A percentile compares a stretch with the other conserved stretches of the same genome.
Conservation (phyloP, 2,113 vertebrate species). For the Thinocorus orbignyianus region DNA sequence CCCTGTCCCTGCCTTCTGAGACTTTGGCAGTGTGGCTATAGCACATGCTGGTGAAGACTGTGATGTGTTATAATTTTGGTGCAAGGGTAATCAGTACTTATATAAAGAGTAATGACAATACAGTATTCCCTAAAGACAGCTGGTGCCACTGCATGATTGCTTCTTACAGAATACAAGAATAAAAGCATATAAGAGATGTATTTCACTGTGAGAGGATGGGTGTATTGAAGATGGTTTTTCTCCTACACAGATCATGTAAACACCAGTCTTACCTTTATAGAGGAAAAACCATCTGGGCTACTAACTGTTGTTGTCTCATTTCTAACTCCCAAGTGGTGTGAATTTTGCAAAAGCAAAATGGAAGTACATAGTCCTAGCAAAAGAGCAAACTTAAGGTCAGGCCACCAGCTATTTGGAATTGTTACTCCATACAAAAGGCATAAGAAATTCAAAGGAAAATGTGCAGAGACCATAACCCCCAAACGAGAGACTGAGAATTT, state of each 20-base stretch:
- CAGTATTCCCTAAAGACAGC: neutral
- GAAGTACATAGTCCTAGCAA: neutral
- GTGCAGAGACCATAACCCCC: fast-evolving
- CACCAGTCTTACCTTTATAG: neutral
- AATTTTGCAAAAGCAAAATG: neutral
- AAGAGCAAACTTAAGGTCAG: neutral
- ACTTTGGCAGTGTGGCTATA: neutral
- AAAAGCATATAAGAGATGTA: neutral
- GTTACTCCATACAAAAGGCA: neutral
- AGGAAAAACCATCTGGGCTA: neutral
- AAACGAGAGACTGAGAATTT: neutral
- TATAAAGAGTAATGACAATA: neutral
- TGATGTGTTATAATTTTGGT: neutral
- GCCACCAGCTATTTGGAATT: neutral
- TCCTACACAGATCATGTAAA: neutral
- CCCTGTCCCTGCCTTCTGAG: neutral
- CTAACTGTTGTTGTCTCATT: neutral
- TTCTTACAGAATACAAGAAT: neutral
- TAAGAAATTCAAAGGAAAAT: neutral
- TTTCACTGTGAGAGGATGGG: neutral
- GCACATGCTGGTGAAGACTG: neutral
- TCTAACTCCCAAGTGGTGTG: neutral
- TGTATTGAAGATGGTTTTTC: neutral
- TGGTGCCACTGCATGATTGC: neutral
- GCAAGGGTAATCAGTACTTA: neutral